Percentiles rank a stretch among this genome's conserved stretches.
These are phyloP conservation scores for Parapristionchus giblindavisi DNA, from an alignment of 2,888 invertebrate genomes.

Conservation along the genomic window DNA sequence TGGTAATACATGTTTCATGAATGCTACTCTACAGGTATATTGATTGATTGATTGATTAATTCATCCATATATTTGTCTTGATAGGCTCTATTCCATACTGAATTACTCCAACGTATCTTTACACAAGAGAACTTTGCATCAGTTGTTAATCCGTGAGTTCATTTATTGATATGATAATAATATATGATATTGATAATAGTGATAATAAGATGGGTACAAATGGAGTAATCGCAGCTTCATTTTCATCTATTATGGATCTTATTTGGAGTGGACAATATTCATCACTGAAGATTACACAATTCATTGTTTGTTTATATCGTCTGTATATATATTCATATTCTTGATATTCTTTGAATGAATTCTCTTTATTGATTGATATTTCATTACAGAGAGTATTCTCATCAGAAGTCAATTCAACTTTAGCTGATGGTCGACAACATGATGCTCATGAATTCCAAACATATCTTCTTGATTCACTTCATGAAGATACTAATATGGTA, in stretches of 20 bases:
- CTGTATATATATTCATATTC: no score
- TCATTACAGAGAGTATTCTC: conserved; percentile 52
- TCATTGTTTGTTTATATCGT: conserved; percentile 45
- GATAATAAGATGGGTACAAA: conserved; percentile 56
- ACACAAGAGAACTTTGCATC: conserved; percentile 47
- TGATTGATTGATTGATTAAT: neutral
- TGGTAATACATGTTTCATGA: conserved; percentile 99
- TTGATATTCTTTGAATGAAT: neutral
- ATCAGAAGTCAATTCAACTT: conserved; percentile 44
- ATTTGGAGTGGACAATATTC: conserved; percentile 58
- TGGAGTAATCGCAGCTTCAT: conserved; percentile 62
- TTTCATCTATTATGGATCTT: conserved; percentile 59
- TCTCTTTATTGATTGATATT: neutral
- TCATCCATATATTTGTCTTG: conserved; percentile 9
- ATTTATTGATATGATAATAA: neutral
- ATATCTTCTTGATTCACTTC: conserved; percentile 72
- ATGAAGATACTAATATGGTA: conserved; percentile 69
- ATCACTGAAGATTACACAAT: conserved; percentile 56
- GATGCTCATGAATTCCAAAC: conserved; percentile 75
- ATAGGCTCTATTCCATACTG: conserved; percentile 66
- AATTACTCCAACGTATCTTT: conserved; percentile 53
- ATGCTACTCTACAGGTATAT: conserved; percentile 87
- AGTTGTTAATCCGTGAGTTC: conserved; percentile 49
- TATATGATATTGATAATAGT: neutral
- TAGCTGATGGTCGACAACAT: conserved; percentile 71